Conservation (phyloP, 2,888 invertebrate genomes). For the Drosophila mimetica region DNA sequence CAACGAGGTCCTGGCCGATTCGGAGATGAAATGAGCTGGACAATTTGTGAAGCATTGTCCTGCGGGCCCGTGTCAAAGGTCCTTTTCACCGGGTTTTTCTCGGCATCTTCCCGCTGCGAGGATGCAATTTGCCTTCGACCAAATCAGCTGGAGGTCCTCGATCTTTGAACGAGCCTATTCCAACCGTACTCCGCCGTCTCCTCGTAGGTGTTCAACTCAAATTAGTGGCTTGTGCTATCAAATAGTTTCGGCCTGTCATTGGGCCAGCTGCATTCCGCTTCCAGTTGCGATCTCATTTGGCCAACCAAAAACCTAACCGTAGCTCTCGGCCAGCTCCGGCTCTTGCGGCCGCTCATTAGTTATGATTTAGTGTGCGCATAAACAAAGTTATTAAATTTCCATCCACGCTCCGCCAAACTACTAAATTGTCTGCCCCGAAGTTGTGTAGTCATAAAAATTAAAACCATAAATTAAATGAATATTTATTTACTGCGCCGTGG, state of each 20-base stretch:
- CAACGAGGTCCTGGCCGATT: conserved; percentile 26
- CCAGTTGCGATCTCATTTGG: conserved; percentile 39
- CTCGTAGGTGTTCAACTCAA: conserved; percentile 71
- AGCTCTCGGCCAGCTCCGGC: conserved; percentile 13
- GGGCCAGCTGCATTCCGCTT: conserved; percentile 49
- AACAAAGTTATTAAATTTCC: conserved; percentile 80
- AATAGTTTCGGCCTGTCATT: conserved; percentile 67
- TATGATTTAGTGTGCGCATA: conserved; percentile 80
- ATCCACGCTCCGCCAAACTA: conserved; percentile 78
- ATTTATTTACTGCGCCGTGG: conserved; percentile 69
- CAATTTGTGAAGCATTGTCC: conserved; percentile 53
- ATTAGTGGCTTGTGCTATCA: conserved; percentile 70
- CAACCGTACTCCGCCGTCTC: conserved; percentile 35
- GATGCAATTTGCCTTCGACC: conserved; percentile 68
- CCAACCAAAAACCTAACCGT: conserved; percentile 4
- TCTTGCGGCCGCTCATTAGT: conserved; percentile 68
- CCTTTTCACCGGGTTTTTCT: conserved; percentile 48
- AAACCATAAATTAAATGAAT: conserved; percentile 80
- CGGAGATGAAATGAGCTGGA: conserved; percentile 53
- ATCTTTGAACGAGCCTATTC: conserved; percentile 32
- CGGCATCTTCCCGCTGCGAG: conserved; percentile 60
- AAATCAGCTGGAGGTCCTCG: conserved; percentile 70
- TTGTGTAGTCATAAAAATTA: conserved; percentile 79
- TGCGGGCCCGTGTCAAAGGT: conserved; percentile 45
- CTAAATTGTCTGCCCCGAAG: conserved; percentile 77